These are phyloP conservation scores for Harpalus rubripes DNA, from an alignment of 2,888 invertebrate species.

Conservation along the genomic window DNA sequence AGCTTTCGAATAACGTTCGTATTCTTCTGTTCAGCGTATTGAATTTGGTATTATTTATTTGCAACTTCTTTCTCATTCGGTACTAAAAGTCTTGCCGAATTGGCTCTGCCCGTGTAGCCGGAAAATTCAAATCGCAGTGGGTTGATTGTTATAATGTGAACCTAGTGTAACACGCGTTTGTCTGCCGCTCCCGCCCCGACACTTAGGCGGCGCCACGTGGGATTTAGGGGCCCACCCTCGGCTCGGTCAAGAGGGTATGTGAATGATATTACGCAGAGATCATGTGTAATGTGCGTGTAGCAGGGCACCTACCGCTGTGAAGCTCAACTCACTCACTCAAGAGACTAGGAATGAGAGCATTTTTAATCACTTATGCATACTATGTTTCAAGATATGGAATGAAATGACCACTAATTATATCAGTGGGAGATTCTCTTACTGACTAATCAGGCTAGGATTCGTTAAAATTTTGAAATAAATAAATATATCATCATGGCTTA, in stretches of 20 bases:
- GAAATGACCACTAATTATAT: too few species aligned
- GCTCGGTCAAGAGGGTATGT: slow-evolving; percentile 41
- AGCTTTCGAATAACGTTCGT: too few species aligned
- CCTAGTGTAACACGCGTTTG: slow-evolving; percentile 23
- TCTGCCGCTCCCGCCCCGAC: slow-evolving; percentile 51
- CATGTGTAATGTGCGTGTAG: slow-evolving; percentile 14
- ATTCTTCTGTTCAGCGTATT: too few species aligned
- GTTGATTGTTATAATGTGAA: slow-evolving; percentile 53
- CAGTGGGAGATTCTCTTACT: too few species aligned
- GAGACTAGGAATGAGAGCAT: neutral
- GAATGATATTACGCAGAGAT: slow-evolving; percentile 34
- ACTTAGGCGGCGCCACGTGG: slow-evolving; percentile 55
- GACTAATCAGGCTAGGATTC: too few species aligned
- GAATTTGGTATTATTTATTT: too few species aligned
- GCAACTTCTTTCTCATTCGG: too few species aligned
- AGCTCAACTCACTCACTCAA: neutral
- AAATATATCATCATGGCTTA: too few species aligned
- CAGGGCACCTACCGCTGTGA: slow-evolving; percentile 28
- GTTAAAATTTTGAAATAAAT: too few species aligned
- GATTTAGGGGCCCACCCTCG: slow-evolving; percentile 45
- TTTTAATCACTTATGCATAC: too few species aligned
- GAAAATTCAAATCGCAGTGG: slow-evolving; percentile 5
- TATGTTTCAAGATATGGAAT: too few species aligned
- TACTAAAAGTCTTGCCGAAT: neutral
- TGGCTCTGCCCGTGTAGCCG: neutral